Evolutionary conservation across 2,113 vertebrate species (phyloP), one percentile per base, ranked within the genome.

Genomic region (Rattus rattus): DNA sequence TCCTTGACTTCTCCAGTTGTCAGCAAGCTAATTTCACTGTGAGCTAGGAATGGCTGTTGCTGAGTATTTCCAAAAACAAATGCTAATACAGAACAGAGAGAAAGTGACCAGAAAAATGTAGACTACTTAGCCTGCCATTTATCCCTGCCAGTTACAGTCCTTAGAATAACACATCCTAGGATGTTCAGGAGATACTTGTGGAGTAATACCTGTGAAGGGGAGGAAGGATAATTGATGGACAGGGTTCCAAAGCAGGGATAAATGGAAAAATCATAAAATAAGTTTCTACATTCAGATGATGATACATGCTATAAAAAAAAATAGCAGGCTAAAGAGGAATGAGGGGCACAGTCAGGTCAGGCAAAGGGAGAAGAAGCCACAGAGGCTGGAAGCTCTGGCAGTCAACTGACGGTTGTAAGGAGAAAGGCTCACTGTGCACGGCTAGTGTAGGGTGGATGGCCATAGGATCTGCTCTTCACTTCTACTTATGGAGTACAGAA

Each of bases 11-110:
- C 63, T 22, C 67, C 8, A 22, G 12, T 3, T 43, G 73, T 59
- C 39, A 91, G 30, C 76, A 90, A 90, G 49, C 47, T 54, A 91
- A 10, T 2, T 26, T 28, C 73, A 81, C 59, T 89, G 4, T 76
- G 87, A 90, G 54, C 61, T 87, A 93, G 77, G 47, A 77, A 47
- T 22, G 67, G 43, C 77, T 61, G 91, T 83, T 90, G 70, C 77
- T 96, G 83, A 91, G 81, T 91, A 86, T 39, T 79, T 94, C 33
- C 33, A 73, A 89, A 92, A 85, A 69, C n/a, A 72, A 90, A 91
- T 43, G 86, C 54, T 47, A 80, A 54, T 81, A 65, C 10, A 28
- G 33, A 39, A 67, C 30, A 93, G 24, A 77, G 33, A 77, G 47
- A 87, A 28, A 67, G 72, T 72, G 70, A 30, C 26, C 59, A 77